These are phyloP conservation scores for Jordanella pulchra DNA, from an alignment of 2,797 vertebrate species.

Conservation along the genomic window DNA sequence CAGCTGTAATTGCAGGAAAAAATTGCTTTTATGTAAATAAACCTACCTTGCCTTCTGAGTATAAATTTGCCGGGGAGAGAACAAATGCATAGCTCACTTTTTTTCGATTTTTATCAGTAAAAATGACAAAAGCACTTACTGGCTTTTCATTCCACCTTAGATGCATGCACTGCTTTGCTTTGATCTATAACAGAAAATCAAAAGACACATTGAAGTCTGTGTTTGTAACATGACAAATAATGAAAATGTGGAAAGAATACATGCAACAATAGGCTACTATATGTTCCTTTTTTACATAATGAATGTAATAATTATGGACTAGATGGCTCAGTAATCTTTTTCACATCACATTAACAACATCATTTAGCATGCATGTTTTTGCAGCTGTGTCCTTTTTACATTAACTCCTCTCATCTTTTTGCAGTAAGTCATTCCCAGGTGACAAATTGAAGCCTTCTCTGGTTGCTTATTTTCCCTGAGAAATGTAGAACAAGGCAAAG, in stretches of 20 bases:
- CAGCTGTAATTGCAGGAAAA: background rate
- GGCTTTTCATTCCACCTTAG: background rate
- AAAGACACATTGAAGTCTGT: background rate
- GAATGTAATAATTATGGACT: conserved; percentile 51
- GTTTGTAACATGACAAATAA: background rate
- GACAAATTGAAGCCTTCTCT: conserved; percentile 43
- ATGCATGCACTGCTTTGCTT: background rate
- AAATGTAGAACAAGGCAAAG: conserved; percentile 42
- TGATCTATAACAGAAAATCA: background rate
- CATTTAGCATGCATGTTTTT: conserved; percentile 54
- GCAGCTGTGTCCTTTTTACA: conserved; percentile 64
- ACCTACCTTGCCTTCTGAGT: no score
- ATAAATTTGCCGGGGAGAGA: background rate
- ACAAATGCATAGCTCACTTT: background rate
- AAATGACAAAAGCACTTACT: background rate
- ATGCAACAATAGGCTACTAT: background rate
- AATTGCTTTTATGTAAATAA: no score
- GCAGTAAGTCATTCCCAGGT: conserved; percentile 55
- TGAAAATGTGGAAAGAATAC: background rate
- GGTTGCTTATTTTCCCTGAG: conserved; percentile 58
- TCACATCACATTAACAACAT: conserved; percentile 26
- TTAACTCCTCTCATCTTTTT: conserved; percentile 53
- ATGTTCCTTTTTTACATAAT: conserved; percentile 28
- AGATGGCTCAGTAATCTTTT: background rate
- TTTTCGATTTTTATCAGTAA: background rate